Evolutionary conservation across 2,113 vertebrate genomes (phyloP).

Genomic region (Takifugu bimaculatus): DNA sequence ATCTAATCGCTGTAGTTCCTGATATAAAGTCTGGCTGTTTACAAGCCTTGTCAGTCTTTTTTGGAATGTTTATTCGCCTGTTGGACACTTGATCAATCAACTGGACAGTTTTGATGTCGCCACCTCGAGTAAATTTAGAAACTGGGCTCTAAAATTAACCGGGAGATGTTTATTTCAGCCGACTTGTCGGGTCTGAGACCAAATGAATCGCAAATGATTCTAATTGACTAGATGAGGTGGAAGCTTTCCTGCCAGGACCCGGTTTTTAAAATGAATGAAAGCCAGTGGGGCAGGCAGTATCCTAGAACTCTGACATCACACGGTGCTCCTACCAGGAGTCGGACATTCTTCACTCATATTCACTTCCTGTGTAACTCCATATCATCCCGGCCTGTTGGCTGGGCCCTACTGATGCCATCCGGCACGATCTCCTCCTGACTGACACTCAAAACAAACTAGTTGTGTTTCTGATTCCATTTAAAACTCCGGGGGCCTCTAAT

Average conservation of each 20-base stretch:
- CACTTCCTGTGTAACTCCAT: too few species aligned
- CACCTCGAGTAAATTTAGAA: background rate
- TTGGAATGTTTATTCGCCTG: constrained; percentile 2
- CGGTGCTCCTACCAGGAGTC: too few species aligned
- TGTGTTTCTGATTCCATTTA: too few species aligned
- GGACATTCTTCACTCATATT: too few species aligned
- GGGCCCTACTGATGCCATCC: constrained; percentile 29
- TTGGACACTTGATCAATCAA: constrained; percentile 20
- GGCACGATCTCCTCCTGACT: constrained; percentile 36
- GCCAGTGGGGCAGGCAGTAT: background rate
- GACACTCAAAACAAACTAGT: too few species aligned
- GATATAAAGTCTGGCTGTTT: constrained; percentile 32
- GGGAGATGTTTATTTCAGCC: constrained; percentile 11
- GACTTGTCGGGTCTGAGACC: constrained; percentile 10
- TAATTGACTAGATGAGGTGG: constrained; percentile 28
- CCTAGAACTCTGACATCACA: too few species aligned
- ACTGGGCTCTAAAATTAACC: constrained; percentile 9
- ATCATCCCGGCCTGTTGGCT: constrained; percentile 4
- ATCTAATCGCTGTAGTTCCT: constrained; percentile 42
- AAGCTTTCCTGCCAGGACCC: constrained; percentile 7
- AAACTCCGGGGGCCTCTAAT: too few species aligned
- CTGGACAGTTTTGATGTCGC: constrained; percentile 6
- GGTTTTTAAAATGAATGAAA: too few species aligned
- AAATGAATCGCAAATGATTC: constrained; percentile 21
- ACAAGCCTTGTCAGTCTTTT: constrained; percentile 22